phyloP scores from a whole-genome alignment of 1,140 invertebrate species.

The Neodiprion lecontei region DNA sequence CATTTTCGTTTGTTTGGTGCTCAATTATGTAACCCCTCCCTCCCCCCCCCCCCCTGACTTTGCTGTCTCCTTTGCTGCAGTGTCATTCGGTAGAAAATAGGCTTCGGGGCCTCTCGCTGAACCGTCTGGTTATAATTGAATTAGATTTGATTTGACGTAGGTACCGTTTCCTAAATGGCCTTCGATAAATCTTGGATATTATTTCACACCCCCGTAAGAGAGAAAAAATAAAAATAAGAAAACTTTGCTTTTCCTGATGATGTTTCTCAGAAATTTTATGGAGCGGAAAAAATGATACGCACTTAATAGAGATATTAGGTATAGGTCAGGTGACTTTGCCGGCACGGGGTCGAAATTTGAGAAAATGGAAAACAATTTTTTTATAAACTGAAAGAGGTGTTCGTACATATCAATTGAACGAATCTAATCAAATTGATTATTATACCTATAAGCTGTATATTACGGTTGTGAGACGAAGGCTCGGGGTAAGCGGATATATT shows the following conservation, averaged over 20 bases:
- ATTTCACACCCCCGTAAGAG: not conserved
- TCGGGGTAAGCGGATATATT: not conserved
- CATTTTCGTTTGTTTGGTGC: slow-evolving; percentile 13
- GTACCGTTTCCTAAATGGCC: slow-evolving; percentile 7
- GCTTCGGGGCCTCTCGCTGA: not conserved
- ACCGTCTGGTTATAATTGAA: slow-evolving; percentile 28
- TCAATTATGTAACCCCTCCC: not conserved
- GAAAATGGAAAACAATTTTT: not conserved
- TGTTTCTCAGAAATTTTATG: not conserved
- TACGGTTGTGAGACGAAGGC: too few species aligned
- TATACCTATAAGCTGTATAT: not conserved
- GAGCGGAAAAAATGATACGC: not conserved
- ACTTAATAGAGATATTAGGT: not conserved
- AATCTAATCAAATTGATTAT: not conserved
- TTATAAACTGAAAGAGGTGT: not conserved
- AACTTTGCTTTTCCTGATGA: not conserved
- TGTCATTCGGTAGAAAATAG: not conserved
- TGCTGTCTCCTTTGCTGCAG: slow-evolving; percentile 8
- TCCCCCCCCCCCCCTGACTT: not conserved
- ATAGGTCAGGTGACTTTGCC: slow-evolving; percentile 19
- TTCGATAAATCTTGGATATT: slow-evolving; percentile 2
- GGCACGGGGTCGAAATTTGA: not conserved
- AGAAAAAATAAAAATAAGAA: not conserved
- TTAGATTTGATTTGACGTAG: slow-evolving; percentile 9
- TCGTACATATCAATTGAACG: not conserved